These are phyloP conservation scores for Ochropleura plecta DNA, from an alignment of 2,888 invertebrate genomes.

Conservation along the genomic window DNA sequence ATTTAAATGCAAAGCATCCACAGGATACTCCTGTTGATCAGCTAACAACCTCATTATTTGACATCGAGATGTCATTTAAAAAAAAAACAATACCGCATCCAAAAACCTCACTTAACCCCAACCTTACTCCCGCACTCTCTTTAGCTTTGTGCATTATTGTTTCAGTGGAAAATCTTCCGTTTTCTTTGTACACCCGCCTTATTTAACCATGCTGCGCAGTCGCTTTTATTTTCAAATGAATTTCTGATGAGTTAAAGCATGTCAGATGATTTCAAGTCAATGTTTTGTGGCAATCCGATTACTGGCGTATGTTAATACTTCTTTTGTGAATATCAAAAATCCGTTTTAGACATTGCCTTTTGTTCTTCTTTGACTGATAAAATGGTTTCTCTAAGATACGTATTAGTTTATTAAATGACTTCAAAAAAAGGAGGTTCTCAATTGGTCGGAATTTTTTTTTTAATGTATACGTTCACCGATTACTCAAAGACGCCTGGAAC, in stretches of 20 bases:
- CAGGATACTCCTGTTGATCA: too few species aligned
- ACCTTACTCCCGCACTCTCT: conserved; percentile 39
- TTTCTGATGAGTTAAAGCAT: conserved; percentile 51
- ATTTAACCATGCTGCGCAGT: conserved; percentile 65
- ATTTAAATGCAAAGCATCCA: too few species aligned
- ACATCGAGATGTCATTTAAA: too few species aligned
- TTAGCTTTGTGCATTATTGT: conserved; percentile 76
- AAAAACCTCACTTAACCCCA: not conserved
- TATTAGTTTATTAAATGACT: not conserved
- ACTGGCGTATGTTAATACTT: not conserved
- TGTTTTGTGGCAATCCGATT: conserved; percentile 6
- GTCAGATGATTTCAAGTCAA: conserved; percentile 20
- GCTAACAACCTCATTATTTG: too few species aligned
- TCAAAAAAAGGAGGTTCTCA: too few species aligned
- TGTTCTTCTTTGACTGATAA: not conserved
- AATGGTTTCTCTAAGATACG: not conserved
- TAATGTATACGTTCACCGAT: too few species aligned
- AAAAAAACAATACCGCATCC: conserved; percentile 36
- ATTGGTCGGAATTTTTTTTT: too few species aligned
- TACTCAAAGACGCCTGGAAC: too few species aligned
- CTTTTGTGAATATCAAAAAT: not conserved
- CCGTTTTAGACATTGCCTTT: not conserved
- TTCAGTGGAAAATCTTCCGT: conserved; percentile 71
- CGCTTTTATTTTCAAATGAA: conserved; percentile 60
- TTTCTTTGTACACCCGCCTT: conserved; percentile 71